These are phyloP conservation scores for Enteromius paludinosus DNA, from an alignment of 2,797 vertebrate species.

Conservation along the genomic window DNA sequence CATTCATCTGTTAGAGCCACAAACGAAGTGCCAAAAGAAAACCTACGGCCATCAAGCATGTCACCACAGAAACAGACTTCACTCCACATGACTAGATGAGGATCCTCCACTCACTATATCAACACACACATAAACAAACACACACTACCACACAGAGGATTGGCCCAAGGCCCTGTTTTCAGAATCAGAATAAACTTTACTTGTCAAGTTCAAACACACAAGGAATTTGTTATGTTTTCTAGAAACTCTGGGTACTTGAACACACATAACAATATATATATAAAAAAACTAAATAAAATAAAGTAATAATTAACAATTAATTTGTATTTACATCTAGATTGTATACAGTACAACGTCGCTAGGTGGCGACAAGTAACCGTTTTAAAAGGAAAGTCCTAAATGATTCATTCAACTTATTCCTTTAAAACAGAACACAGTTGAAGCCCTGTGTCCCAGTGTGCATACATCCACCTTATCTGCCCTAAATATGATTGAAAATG, in stretches of 20 bases:
- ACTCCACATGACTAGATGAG: neutral
- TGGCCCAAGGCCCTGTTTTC: neutral
- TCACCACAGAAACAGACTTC: constrained; percentile 18
- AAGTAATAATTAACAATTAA: neutral
- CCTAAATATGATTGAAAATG: no score
- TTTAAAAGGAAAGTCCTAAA: neutral
- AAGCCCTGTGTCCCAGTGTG: no score
- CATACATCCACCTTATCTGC: no score
- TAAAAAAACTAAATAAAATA: neutral
- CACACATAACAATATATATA: neutral
- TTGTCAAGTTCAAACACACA: neutral
- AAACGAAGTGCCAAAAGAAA: constrained; percentile 43
- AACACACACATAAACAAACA: neutral
- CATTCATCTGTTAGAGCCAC: constrained; percentile 25
- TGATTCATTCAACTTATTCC: neutral
- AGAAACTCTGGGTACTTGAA: neutral
- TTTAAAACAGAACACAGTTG: neutral
- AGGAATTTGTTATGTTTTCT: neutral
- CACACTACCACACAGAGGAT: neutral
- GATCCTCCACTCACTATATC: neutral
- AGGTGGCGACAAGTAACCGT: neutral
- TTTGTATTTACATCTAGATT: neutral
- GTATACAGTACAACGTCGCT: neutral
- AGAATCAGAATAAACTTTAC: neutral
- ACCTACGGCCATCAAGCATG: constrained; percentile 29